A percentile compares a stretch with the other conserved stretches of the same genome.
These are phyloP conservation scores for Pogonocherus hispidulus DNA, from an alignment of 2,888 invertebrate genomes.

Conservation along the genomic window DNA sequence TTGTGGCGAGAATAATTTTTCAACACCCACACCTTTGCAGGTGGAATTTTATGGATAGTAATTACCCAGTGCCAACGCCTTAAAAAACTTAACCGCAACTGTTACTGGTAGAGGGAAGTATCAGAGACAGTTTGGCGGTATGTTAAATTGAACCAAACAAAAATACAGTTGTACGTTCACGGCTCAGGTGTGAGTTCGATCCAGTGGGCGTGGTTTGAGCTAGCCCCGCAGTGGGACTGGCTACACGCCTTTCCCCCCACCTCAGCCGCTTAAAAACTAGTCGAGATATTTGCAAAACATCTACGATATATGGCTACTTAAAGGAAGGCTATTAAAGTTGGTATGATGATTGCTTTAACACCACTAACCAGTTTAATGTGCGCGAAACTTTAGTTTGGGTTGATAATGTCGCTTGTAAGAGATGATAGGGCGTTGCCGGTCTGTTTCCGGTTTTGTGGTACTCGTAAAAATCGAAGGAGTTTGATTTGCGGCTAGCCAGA, in stretches of 20 bases:
- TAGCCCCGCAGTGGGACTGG: conserved; percentile 63
- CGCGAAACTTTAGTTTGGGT: conserved; percentile 35
- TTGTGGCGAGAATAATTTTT: conserved; percentile 35
- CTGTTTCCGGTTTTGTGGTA: conserved; percentile 6
- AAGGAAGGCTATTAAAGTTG: conserved; percentile 37
- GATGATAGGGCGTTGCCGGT: conserved; percentile 36
- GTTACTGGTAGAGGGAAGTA: background rate
- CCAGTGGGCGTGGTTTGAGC: conserved; percentile 64
- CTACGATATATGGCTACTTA: conserved; percentile 46
- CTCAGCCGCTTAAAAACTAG: conserved; percentile 60
- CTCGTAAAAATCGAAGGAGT: conserved; percentile 4
- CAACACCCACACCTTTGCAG: conserved; percentile 35
- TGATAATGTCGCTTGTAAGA: conserved; percentile 33
- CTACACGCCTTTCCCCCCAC: conserved; percentile 63
- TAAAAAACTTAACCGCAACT: background rate
- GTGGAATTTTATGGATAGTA: conserved; percentile 41
- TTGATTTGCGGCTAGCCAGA: background rate
- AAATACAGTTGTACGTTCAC: conserved; percentile 58
- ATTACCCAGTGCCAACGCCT: conserved; percentile 31
- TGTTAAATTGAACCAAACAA: conserved; percentile 58
- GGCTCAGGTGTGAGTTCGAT: conserved; percentile 67
- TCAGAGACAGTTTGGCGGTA: conserved; percentile 15
- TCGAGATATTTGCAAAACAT: conserved; percentile 50
- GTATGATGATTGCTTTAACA: conserved; percentile 40
- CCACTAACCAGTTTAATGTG: conserved; percentile 38